phyloP scores from a whole-genome alignment of 2,797 vertebrate species.

The Spinibarbus caldwelli region DNA sequence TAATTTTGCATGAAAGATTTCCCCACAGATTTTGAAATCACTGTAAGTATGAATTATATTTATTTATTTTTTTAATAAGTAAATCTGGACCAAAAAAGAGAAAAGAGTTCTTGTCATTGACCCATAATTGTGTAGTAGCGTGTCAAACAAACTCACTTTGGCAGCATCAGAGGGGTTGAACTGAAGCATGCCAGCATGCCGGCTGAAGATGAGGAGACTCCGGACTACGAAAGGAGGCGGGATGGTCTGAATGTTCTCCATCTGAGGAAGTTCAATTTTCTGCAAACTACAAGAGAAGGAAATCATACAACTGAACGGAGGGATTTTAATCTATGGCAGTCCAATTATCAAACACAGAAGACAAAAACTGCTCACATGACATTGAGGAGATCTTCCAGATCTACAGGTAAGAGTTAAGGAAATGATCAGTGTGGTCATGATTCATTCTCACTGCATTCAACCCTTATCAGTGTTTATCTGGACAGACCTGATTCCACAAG shows the following conservation, averaged over 20 bases:
- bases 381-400: slow-evolving; percentile 93
- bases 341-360: background rate
- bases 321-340: background rate
- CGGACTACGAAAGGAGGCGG: slow-evolving; percentile 91
- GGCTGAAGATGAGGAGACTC: slow-evolving; percentile 89
- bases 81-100: too few species aligned
- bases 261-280: slow-evolving; percentile 90
- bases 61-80: too few species aligned
- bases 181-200: slow-evolving; percentile 85
- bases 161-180: slow-evolving; percentile 86
- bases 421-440: background rate
- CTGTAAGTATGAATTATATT: background rate
- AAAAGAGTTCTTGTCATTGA: background rate
- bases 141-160: slow-evolving; percentile 74
- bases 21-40: background rate
- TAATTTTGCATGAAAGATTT: background rate
- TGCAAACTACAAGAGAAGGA: slow-evolving; percentile 78
- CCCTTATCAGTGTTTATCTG: background rate
- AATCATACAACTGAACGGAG: background rate
- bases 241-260: slow-evolving; percentile 91
- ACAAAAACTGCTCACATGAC: slow-evolving; percentile 85
- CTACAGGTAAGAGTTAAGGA: slow-evolving; percentile 66
- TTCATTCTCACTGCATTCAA: too few species aligned
- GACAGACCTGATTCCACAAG: background rate
- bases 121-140: background rate